These are phyloP conservation scores for Silurus aristotelis DNA, from an alignment of 2,797 vertebrate genomes.

Conservation along the genomic window DNA sequence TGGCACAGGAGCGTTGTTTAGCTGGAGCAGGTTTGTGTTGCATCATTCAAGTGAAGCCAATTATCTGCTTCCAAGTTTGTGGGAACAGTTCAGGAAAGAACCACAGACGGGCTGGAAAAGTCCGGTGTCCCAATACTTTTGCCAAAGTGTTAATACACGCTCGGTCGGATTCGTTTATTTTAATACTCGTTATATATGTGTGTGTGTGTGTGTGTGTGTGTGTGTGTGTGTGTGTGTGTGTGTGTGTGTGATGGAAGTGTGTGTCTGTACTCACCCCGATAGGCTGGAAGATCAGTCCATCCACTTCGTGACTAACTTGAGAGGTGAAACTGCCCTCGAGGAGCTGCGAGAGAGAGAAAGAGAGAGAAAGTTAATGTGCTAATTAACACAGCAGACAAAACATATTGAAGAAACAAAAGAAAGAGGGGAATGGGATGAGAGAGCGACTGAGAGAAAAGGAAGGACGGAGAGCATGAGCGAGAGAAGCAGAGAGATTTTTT, in stretches of 20 bases:
- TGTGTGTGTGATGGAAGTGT: background rate
- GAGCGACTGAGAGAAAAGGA: no score
- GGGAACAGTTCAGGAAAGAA: no score
- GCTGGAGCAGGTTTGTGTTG: no score
- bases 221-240: background rate
- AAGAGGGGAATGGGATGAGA: background rate
- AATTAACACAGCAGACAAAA: background rate
- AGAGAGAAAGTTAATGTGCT: background rate
- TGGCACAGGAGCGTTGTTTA: no score
- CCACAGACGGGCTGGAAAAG: no score
- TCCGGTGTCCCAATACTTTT: no score
- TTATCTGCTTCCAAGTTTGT: no score
- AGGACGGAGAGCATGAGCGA: no score
- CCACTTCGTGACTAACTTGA: conserved; percentile 97
- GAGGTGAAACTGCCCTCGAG: conserved; percentile 96
- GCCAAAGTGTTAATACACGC: background rate
- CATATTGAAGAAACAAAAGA: background rate
- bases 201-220: background rate
- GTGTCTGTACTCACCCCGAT: conserved; percentile 83
- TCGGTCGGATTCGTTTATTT: background rate
- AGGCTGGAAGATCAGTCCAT: conserved; percentile 97
- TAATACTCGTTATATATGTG: background rate
- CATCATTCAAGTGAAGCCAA: no score
- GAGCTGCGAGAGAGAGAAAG: conserved; percentile 73
- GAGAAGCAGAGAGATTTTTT: no score